Percentiles rank a stretch among this genome's conserved stretches.
phyloP scores from a whole-genome alignment of 2,888 invertebrate genomes.

The Heliconius sara region DNA sequence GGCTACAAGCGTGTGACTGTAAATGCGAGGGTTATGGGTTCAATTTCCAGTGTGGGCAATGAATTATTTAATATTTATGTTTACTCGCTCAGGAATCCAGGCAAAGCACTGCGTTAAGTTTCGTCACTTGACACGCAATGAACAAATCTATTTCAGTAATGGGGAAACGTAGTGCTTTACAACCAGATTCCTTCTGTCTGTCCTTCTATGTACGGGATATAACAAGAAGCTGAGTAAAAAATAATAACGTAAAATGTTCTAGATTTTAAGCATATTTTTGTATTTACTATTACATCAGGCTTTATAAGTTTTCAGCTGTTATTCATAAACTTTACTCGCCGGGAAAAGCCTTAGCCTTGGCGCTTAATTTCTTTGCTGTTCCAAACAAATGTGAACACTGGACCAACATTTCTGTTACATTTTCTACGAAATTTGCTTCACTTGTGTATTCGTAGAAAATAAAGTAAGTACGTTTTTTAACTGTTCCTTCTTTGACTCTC shows the following conservation, averaged over 20 bases:
- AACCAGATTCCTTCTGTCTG: neutral
- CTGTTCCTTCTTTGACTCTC: no score
- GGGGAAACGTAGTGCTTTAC: neutral
- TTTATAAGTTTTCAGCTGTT: slow-evolving; percentile 23
- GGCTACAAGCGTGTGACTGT: neutral
- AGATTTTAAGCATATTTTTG: neutral
- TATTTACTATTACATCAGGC: neutral
- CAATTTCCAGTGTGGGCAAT: neutral
- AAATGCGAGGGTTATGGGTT: neutral
- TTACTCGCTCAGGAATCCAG: neutral
- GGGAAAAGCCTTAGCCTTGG: neutral
- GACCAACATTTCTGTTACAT: neutral
- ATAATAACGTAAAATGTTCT: neutral
- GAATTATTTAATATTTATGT: neutral
- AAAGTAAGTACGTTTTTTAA: no score
- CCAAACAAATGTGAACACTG: neutral
- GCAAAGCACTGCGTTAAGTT: neutral
- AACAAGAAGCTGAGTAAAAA: neutral
- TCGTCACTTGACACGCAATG: neutral
- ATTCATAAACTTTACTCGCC: slow-evolving; percentile 14
- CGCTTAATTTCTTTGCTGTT: slow-evolving; percentile 20
- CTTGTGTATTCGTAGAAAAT: no score
- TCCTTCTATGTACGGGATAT: neutral
- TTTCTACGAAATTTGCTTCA: neutral
- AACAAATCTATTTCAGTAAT: no score